Evolutionary conservation across 2,888 invertebrate species (phyloP).

Genomic region (Protophormia terraenovae): DNA sequence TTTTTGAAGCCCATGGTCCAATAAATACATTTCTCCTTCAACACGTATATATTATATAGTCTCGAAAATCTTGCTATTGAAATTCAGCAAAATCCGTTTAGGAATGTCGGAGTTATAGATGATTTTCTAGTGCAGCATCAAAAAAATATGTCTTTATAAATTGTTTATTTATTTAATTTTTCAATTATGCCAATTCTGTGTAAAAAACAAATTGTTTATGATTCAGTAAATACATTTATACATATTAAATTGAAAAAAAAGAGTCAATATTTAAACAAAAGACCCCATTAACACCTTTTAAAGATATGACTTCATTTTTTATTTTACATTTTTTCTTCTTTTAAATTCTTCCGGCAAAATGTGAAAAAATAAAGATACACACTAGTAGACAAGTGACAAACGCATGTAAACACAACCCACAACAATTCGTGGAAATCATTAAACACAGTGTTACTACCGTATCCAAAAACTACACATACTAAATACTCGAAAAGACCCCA

Average conservation of each 20-base stretch:
- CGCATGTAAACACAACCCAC: background rate
- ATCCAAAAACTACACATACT: conserved; percentile 1
- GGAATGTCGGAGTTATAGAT: too few relatives aligned
- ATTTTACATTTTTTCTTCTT: background rate
- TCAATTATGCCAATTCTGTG: background rate
- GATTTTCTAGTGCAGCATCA: too few relatives aligned
- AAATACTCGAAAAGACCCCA: background rate
- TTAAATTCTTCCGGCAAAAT: background rate
- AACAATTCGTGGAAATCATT: background rate
- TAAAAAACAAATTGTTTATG: background rate
- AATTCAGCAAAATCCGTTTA: too few relatives aligned
- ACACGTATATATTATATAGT: too few relatives aligned
- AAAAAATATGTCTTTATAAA: too few relatives aligned
- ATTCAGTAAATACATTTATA: background rate
- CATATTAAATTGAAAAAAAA: background rate
- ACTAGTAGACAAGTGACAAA: background rate
- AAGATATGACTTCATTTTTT: background rate
- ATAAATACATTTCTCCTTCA: too few relatives aligned
- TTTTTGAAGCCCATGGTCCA: too few relatives aligned
- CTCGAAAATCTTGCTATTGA: too few relatives aligned
- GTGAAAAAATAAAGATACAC: background rate
- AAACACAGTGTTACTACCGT: background rate
- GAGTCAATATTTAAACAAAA: conserved; percentile 15
- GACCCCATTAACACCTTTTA: background rate
- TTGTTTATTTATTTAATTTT: background rate